Conservation (phyloP, 2,797 vertebrate species). For the Percopsis omiscomaycus region DNA sequence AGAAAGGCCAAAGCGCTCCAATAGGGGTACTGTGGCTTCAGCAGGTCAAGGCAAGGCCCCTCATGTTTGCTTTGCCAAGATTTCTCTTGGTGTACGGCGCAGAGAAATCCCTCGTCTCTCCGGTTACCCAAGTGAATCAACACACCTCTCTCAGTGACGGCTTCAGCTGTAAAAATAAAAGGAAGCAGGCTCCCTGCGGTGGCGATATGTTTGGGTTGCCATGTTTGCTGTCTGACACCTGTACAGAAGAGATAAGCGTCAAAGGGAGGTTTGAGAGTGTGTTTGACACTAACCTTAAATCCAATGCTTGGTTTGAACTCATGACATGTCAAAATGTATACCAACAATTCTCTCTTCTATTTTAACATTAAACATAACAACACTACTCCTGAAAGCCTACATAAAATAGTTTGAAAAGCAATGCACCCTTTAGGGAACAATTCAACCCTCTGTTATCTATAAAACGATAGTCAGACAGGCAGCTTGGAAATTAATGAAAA, state of each 20-base stretch:
- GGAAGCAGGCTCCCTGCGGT: constrained; percentile 42
- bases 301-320: constrained; percentile 20
- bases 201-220: constrained; percentile 48
- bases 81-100: constrained; percentile 51
- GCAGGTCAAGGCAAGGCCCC: constrained; percentile 15
- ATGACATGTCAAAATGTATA: constrained; percentile 30
- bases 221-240: constrained; percentile 64
- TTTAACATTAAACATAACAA: constrained; percentile 23
- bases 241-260: constrained; percentile 59
- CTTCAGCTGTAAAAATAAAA: constrained; percentile 77
- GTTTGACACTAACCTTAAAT: constrained; percentile 9
- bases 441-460: constrained; percentile 45
- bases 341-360: constrained; percentile 4
- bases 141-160: constrained; percentile 40
- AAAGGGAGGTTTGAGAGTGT: constrained; percentile 16
- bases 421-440: constrained; percentile 34
- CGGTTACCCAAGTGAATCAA: constrained; percentile 38
- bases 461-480: constrained; percentile 44
- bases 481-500: constrained; percentile 54
- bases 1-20: constrained; percentile 24
- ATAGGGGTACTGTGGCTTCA: background rate
- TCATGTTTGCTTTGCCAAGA: constrained; percentile 43
- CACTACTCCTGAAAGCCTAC: constrained; percentile 36
- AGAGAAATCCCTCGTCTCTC: constrained; percentile 38
- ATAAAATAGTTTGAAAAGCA: constrained; percentile 31